Conservation (phyloP, 2,113 vertebrate genomes). For the Rhombomys opimus region DNA sequence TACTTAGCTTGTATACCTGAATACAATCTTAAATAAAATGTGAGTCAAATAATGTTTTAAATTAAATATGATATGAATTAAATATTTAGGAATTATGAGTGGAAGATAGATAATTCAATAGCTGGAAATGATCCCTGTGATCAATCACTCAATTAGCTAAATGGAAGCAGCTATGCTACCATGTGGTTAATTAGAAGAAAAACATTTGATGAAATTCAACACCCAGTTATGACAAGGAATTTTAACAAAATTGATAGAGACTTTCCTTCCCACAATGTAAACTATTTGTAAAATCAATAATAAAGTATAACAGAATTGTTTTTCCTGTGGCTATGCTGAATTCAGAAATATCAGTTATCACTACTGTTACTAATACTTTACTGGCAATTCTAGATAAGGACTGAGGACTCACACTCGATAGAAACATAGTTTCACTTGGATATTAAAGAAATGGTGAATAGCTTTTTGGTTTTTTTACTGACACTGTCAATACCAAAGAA, state of each 20-base stretch:
- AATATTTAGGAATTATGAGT: neutral
- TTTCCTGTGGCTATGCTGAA: neutral
- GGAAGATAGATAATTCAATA: neutral
- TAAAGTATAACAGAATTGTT: neutral
- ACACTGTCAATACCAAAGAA: neutral
- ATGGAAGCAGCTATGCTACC: neutral
- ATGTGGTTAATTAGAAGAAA: neutral
- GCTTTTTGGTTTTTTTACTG: too few species aligned
- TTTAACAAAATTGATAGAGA: neutral
- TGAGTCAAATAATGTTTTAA: neutral
- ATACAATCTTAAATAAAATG: neutral
- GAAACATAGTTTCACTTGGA: neutral
- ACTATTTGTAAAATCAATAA: neutral
- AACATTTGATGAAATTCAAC: neutral
- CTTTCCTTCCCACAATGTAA: neutral
- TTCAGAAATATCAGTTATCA: neutral
- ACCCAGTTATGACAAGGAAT: neutral
- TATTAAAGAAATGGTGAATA: neutral
- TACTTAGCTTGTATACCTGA: neutral
- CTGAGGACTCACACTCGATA: neutral
- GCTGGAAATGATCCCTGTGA: neutral
- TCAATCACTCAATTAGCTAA: neutral
- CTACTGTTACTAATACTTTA: neutral
- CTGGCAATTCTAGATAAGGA: neutral
- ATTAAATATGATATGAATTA: neutral